Evolutionary conservation across 2,113 vertebrate species (phyloP).

Genomic region (Callionymus lyra): DNA sequence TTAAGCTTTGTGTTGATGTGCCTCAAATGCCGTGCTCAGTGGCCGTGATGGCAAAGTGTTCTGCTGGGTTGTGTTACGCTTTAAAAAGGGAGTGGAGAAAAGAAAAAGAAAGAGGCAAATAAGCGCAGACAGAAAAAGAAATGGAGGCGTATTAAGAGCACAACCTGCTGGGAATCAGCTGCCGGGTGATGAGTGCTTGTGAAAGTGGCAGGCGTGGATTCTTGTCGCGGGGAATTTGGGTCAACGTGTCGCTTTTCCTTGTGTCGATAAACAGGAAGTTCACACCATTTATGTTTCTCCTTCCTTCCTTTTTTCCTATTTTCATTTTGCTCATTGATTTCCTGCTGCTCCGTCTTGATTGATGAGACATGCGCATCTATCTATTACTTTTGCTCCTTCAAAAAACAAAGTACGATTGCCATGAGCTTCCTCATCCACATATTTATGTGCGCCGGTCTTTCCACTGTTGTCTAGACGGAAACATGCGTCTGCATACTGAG

Average conservation of each 20-base stretch:
- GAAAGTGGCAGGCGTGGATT: slow-evolving; percentile 40
- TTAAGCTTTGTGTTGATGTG: slow-evolving; percentile 17
- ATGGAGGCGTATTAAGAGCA: slow-evolving; percentile 17
- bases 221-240: slow-evolving; percentile 43
- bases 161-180: slow-evolving; percentile 28
- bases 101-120: slow-evolving; percentile 2
- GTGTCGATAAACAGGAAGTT: slow-evolving; percentile 14
- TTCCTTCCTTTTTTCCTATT: slow-evolving; percentile 9
- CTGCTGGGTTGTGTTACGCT: slow-evolving; percentile 1
- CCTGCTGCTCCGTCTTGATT: slow-evolving; percentile 25
- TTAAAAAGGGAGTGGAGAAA: slow-evolving; percentile 4
- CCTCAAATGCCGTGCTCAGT: slow-evolving; percentile 27
- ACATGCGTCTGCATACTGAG: slow-evolving; percentile 55
- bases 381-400: slow-evolving; percentile 34
- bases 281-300: slow-evolving; percentile 20
- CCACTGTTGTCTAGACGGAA: slow-evolving; percentile 51
- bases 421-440: background rate
- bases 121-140: slow-evolving; percentile 10
- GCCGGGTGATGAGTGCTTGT: slow-evolving; percentile 11
- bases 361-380: slow-evolving; percentile 36
- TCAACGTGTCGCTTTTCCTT: slow-evolving; percentile 29
- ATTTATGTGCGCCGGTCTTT: slow-evolving; percentile 14
- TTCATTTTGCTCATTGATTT: slow-evolving; percentile 41
- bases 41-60: slow-evolving; percentile 5
- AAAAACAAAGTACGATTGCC: slow-evolving; percentile 7